Conservation (phyloP, 2,888 invertebrate species). For the Tillus elongatus region DNA sequence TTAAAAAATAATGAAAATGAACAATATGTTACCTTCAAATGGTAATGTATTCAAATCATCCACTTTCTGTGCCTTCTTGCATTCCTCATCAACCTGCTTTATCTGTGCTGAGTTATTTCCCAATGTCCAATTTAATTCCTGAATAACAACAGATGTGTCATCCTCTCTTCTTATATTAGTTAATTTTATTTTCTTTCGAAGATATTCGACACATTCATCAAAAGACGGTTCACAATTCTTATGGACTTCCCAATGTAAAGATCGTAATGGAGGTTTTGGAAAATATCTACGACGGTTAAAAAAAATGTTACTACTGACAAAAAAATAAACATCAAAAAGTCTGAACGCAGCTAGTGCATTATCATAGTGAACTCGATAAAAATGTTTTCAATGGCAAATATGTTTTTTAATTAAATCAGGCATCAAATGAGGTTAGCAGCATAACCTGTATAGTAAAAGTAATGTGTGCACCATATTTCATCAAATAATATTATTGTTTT, state of each 20-base stretch:
- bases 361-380: neutral
- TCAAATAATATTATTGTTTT: too few relatives aligned
- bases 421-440: too few relatives aligned
- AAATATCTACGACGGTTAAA: slow-evolving; percentile 44
- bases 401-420: too few relatives aligned
- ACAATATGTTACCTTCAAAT: slow-evolving; percentile 45
- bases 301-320: slow-evolving; percentile 29
- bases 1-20: too few relatives aligned
- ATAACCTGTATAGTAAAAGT: too few relatives aligned
- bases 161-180: slow-evolving; percentile 44
- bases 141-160: slow-evolving; percentile 45
- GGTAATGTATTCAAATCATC: slow-evolving; percentile 45
- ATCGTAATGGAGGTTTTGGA: slow-evolving; percentile 48
- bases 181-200: slow-evolving; percentile 35
- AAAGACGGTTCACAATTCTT: slow-evolving; percentile 48
- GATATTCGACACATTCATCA: slow-evolving; percentile 48
- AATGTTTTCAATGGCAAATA: too few relatives aligned
- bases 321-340: slow-evolving; percentile 1
- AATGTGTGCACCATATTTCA: too few relatives aligned
- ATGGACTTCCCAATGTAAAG: slow-evolving; percentile 54
- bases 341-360: too few relatives aligned
- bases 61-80: slow-evolving; percentile 39
- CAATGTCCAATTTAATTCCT: slow-evolving; percentile 42
- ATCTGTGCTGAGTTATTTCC: slow-evolving; percentile 38
- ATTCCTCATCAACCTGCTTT: slow-evolving; percentile 43